These are phyloP conservation scores for Phyllostomus discolor DNA, from an alignment of 2,113 vertebrate species.

Conservation along the genomic window DNA sequence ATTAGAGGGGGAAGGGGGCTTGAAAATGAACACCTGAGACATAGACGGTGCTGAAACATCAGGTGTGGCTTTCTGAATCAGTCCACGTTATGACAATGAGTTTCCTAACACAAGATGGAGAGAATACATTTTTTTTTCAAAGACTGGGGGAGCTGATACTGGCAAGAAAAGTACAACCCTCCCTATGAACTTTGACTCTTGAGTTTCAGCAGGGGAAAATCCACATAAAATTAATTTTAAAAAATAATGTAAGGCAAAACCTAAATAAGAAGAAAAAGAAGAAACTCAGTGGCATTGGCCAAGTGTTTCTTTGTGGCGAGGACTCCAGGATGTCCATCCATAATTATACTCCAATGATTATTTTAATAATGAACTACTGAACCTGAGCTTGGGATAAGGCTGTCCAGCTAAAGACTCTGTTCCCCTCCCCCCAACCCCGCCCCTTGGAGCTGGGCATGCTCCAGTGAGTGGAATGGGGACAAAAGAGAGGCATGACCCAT, in stretches of 20 bases:
- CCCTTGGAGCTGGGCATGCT: background rate
- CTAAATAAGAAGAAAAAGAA: background rate
- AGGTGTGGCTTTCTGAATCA: background rate
- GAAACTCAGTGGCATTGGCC: background rate
- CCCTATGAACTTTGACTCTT: background rate
- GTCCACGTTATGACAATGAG: background rate
- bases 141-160: background rate
- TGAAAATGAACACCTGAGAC: background rate
- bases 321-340: background rate
- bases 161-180: background rate
- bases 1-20: background rate
- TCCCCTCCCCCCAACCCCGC: background rate
- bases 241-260: background rate
- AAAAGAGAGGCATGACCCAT: background rate
- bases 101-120: background rate
- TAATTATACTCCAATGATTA: background rate
- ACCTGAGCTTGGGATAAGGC: background rate
- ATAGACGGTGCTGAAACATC: background rate
- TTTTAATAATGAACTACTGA: background rate
- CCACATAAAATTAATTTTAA: background rate
- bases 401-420: background rate
- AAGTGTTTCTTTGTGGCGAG: background rate
- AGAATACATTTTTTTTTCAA: background rate
- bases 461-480: background rate
- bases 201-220: constrained; percentile 10